Percentiles rank a stretch among this genome's conserved stretches.
phyloP scores from a whole-genome alignment of 1,140 invertebrate genomes.

The Philopotamus ludificatus region DNA sequence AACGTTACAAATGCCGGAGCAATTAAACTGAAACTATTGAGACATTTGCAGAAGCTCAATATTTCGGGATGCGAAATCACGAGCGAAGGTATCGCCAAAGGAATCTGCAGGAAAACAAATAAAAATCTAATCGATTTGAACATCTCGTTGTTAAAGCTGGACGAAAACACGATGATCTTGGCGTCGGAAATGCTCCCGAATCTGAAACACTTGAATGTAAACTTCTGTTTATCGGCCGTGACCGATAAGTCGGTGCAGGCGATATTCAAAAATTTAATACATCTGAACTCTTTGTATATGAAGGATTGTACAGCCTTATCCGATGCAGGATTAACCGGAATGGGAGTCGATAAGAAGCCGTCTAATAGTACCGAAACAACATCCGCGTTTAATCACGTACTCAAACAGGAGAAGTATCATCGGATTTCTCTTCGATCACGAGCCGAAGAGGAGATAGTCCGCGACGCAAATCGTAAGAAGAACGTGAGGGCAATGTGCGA shows the following conservation, averaged over 20 bases:
- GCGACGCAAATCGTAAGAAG: constrained; percentile 62
- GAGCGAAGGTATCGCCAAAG: constrained; percentile 58
- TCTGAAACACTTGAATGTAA: constrained; percentile 63
- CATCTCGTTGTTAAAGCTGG: constrained; percentile 61
- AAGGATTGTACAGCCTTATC: constrained; percentile 66
- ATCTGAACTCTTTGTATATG: constrained; percentile 61
- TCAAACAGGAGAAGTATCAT: constrained; percentile 26
- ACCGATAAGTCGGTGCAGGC: constrained; percentile 66
- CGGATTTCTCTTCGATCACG: constrained; percentile 63
- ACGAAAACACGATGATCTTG: constrained; percentile 60
- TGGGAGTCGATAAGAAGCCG: constrained; percentile 51
- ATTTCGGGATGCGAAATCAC: constrained; percentile 67
- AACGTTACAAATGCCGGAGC: constrained; percentile 63
- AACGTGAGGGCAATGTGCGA: constrained; percentile 63
- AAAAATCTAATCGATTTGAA: constrained; percentile 56
- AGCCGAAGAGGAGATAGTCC: constrained; percentile 66
- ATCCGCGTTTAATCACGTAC: constrained; percentile 3
- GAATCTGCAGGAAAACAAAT: constrained; percentile 56
- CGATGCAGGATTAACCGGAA: constrained; percentile 67
- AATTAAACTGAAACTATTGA: constrained; percentile 55
- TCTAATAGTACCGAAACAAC: constrained; percentile 24
- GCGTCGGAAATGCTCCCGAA: constrained; percentile 59
- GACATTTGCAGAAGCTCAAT: constrained; percentile 60
- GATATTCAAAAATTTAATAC: constrained; percentile 62
- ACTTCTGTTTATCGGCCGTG: constrained; percentile 65